phyloP scores from a whole-genome alignment of 2,888 invertebrate species.

The Saturnia japonica region DNA sequence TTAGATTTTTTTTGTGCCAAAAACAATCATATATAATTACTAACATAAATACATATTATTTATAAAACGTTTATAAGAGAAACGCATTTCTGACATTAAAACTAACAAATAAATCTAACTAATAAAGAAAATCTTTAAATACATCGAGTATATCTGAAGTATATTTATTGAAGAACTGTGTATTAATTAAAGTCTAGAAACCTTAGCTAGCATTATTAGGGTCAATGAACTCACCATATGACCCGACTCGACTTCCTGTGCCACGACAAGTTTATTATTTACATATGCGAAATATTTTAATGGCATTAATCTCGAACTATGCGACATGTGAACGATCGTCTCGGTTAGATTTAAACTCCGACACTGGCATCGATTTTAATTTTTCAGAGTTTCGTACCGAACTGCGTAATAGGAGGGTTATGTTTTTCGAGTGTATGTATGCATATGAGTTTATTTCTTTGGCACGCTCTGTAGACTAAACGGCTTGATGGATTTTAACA shows the following conservation, averaged over 20 bases:
- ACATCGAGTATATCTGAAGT: slow-evolving; percentile 13
- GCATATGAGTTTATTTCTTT: too few species aligned
- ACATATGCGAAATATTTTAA: slow-evolving; percentile 56
- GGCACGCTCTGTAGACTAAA: too few species aligned
- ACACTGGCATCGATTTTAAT: slow-evolving; percentile 5
- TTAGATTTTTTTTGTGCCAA: too few species aligned
- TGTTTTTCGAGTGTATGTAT: too few species aligned
- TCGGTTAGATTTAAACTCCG: slow-evolving; percentile 17
- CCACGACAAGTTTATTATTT: slow-evolving; percentile 47
- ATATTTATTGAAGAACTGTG: slow-evolving; percentile 23
- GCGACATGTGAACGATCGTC: slow-evolving; percentile 21
- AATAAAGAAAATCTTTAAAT: background rate
- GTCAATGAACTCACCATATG: slow-evolving; percentile 60
- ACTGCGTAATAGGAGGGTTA: too few species aligned
- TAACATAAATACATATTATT: too few species aligned
- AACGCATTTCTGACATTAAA: too few species aligned
- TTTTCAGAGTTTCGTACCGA: background rate
- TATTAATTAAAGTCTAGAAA: slow-evolving; percentile 22
- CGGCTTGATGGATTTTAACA: too few species aligned
- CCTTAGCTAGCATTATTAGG: slow-evolving; percentile 37
- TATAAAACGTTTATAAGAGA: too few species aligned
- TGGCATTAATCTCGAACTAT: slow-evolving; percentile 43
- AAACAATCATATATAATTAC: too few species aligned
- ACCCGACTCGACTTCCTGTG: slow-evolving; percentile 59
- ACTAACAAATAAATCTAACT: too few species aligned